These are phyloP conservation scores for Enhydra lutris DNA, from an alignment of 2,113 vertebrate genomes.

Conservation along the genomic window DNA sequence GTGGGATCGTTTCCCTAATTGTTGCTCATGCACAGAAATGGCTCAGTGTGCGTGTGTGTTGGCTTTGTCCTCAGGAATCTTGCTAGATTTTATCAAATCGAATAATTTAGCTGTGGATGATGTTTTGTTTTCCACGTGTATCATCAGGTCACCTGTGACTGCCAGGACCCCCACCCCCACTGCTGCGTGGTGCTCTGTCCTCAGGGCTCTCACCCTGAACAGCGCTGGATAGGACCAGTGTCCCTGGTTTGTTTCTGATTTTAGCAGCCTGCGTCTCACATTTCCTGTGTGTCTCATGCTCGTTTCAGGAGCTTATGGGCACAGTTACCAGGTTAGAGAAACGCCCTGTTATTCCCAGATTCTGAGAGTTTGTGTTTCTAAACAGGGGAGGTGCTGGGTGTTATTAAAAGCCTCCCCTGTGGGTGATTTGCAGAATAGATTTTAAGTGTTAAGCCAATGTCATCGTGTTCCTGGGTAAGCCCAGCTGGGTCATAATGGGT, in stretches of 20 bases:
- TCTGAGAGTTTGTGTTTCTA: not conserved
- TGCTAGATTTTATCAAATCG: not conserved
- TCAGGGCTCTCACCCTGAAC: fast-evolving
- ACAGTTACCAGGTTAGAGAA: not conserved
- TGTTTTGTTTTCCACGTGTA: not conserved
- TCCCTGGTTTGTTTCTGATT: not conserved
- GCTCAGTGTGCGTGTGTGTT: not conserved
- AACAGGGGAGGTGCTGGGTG: not conserved
- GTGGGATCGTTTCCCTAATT: not conserved
- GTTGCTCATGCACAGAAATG: not conserved
- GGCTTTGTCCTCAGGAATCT: not conserved
- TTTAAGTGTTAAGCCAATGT: too few relatives aligned
- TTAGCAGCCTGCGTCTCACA: too few relatives aligned
- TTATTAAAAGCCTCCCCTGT: not conserved
- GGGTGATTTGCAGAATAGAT: not conserved
- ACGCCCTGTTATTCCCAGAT: not conserved
- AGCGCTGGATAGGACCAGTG: fast-evolving
- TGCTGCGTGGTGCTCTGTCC: fast-evolving
- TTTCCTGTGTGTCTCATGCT: not conserved
- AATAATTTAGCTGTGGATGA: not conserved
- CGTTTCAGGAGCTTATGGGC: not conserved
- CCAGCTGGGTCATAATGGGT: not conserved
- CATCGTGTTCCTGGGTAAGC: not conserved
- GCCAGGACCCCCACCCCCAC: too few relatives aligned
- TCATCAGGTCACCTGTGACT: too few relatives aligned